Evolutionary conservation across 2,888 invertebrate species (phyloP).

Genomic region (Serripes groenlandicus): DNA sequence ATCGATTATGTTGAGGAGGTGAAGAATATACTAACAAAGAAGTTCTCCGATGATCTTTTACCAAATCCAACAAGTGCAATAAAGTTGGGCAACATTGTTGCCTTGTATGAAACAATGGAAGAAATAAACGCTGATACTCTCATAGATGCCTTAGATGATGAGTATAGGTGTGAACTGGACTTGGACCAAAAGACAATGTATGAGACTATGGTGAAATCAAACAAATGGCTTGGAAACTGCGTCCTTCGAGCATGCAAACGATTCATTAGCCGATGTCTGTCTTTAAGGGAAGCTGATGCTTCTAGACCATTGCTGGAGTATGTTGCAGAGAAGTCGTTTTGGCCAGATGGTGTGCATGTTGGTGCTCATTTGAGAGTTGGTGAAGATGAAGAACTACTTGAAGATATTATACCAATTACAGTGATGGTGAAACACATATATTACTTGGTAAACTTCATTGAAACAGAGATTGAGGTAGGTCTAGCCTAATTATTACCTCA

Average conservation of each 20-base stretch:
- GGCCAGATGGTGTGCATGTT: constrained; percentile 48
- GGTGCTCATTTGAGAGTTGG: constrained; percentile 36
- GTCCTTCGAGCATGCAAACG: constrained; percentile 55
- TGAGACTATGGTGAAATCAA: constrained; percentile 12
- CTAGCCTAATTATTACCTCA: too few relatives aligned
- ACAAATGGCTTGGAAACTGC: constrained; percentile 37
- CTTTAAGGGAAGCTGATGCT: constrained; percentile 37
- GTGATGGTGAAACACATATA: constrained; percentile 50
- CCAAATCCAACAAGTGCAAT: constrained; percentile 65
- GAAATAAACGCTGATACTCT: constrained; percentile 63
- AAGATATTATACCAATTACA: constrained; percentile 42
- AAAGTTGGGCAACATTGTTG: constrained; percentile 67
- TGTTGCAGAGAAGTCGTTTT: constrained; percentile 61
- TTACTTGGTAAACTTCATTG: constrained; percentile 37
- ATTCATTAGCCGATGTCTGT: constrained; percentile 67
- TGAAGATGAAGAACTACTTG: constrained; percentile 26
- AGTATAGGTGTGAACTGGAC: constrained; percentile 45
- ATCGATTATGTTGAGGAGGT: constrained; percentile 62
- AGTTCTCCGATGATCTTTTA: constrained; percentile 52
- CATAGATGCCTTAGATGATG: constrained; percentile 59
- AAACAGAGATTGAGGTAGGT: constrained; percentile 38
- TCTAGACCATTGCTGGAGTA: constrained; percentile 51
- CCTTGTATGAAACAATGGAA: constrained; percentile 63
- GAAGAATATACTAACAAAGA: constrained; percentile 41
- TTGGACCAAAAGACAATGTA: constrained; percentile 42